These are phyloP conservation scores for Scaptomyza polygonia DNA, from an alignment of 2,888 invertebrate genomes.

Conservation along the genomic window DNA sequence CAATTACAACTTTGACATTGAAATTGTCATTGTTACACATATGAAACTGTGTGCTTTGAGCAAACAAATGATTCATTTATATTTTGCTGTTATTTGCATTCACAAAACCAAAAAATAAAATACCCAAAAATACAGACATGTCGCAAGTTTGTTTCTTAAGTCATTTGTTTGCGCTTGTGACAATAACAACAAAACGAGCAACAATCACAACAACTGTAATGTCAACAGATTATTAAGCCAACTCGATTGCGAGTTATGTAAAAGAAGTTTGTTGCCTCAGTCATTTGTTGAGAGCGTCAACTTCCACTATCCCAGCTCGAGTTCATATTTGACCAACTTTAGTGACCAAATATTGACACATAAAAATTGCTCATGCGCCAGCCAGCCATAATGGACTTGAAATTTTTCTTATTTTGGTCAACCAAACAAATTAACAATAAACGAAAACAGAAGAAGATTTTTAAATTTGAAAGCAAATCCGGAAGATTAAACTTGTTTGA, in stretches of 20 bases:
- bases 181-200: constrained; percentile 28
- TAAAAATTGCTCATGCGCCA: constrained; percentile 30
- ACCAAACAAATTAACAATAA: constrained; percentile 54
- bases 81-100: constrained; percentile 53
- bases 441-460: constrained; percentile 8
- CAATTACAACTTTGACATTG: constrained; percentile 72
- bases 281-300: constrained; percentile 28
- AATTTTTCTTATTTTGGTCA: constrained; percentile 14
- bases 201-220: constrained; percentile 31
- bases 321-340: constrained; percentile 10
- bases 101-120: constrained; percentile 1
- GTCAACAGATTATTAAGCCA: constrained; percentile 33
- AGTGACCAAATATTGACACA: constrained; percentile 48
- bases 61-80: constrained; percentile 54
- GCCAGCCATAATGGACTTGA: constrained; percentile 24
- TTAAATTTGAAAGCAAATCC: constrained; percentile 59
- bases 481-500: constrained; percentile 58
- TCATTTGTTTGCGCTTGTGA: constrained; percentile 64
- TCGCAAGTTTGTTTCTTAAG: constrained; percentile 57
- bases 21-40: constrained; percentile 43
- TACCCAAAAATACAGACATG: constrained; percentile 4
- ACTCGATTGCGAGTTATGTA: constrained; percentile 40
- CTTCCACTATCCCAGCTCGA: constrained; percentile 22
- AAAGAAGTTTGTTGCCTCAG: constrained; percentile 54
- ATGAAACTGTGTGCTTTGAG: constrained; percentile 1